Evolutionary conservation across 2,797 vertebrate genomes (phyloP).

Genomic region (Pristis pectinata): DNA sequence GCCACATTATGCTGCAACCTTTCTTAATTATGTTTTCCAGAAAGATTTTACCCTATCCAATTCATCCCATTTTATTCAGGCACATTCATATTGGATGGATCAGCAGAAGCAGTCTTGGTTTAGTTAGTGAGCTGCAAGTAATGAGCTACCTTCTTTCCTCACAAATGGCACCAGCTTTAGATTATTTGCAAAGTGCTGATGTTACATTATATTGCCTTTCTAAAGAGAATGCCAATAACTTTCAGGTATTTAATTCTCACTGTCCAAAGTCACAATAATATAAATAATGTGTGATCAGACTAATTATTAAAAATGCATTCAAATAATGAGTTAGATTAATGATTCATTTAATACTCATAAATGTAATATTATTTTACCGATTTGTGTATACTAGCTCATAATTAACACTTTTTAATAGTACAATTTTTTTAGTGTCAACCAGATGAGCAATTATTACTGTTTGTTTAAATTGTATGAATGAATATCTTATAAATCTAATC

Average conservation of each 20-base stretch:
- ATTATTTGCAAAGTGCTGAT: not conserved
- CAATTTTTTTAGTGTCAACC: not conserved
- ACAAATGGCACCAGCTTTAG: slow-evolving; percentile 6
- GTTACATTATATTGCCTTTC: not conserved
- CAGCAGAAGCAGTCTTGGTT: not conserved
- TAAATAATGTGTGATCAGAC: not conserved
- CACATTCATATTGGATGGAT: not conserved
- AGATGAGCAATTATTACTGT: not conserved
- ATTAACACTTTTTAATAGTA: not conserved
- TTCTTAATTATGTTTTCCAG: not conserved
- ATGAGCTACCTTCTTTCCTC: not conserved
- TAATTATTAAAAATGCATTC: not conserved
- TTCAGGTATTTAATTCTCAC: not conserved
- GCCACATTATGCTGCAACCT: not conserved
- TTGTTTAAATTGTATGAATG: slow-evolving; percentile 9
- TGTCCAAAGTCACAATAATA: not conserved
- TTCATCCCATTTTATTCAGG: not conserved
- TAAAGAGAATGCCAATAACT: not conserved
- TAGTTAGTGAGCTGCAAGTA: not conserved
- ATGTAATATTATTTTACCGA: not conserved
- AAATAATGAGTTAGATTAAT: not conserved
- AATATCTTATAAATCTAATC: not conserved
- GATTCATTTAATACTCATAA: not conserved
- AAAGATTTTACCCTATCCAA: not conserved
- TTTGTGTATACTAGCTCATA: not conserved